phyloP scores from a whole-genome alignment of 2,888 invertebrate species.

The Zaprionus bogoriensis region DNA sequence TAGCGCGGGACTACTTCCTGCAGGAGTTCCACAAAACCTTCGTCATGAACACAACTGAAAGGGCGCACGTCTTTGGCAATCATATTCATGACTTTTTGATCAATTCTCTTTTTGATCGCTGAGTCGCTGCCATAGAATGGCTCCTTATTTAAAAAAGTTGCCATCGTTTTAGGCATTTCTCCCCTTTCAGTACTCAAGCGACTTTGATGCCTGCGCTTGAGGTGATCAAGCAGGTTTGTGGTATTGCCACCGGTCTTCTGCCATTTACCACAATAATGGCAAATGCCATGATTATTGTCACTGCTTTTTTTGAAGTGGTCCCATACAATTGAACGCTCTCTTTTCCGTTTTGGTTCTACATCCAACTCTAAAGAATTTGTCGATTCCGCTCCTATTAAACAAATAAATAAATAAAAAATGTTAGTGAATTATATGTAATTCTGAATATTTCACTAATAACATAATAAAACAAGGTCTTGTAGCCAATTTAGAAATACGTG shows the following conservation, averaged over 20 bases:
- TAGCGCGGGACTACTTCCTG: conserved; percentile 3
- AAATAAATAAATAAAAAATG: conserved; percentile 6
- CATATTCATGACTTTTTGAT: conserved; percentile 4
- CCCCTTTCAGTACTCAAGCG: neutral
- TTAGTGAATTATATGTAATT: conserved; percentile 7
- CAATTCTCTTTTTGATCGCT: conserved; percentile 1
- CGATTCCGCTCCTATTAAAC: conserved; percentile 9
- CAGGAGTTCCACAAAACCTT: conserved; percentile 3
- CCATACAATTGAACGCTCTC: conserved; percentile 6
- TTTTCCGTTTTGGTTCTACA: neutral
- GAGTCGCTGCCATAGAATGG: conserved; percentile 6
- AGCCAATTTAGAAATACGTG: conserved; percentile 1
- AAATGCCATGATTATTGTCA: conserved; percentile 5
- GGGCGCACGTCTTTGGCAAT: neutral
- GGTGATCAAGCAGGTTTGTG: conserved; percentile 1
- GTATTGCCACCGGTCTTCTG: conserved; percentile 9
- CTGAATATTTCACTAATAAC: conserved; percentile 1
- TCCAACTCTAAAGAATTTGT: neutral
- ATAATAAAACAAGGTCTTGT: conserved; percentile 4
- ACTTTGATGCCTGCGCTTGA: conserved; percentile 2
- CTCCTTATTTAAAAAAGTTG: conserved; percentile 9
- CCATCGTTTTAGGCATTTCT: conserved; percentile 8
- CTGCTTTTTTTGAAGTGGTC: conserved; percentile 8
- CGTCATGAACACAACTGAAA: conserved; percentile 4
- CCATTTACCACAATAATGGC: conserved; percentile 4